Evolutionary conservation across 2,113 vertebrate genomes (phyloP), one percentile per base, ranked within the genome.

Genomic region (Perca fluviatilis): DNA sequence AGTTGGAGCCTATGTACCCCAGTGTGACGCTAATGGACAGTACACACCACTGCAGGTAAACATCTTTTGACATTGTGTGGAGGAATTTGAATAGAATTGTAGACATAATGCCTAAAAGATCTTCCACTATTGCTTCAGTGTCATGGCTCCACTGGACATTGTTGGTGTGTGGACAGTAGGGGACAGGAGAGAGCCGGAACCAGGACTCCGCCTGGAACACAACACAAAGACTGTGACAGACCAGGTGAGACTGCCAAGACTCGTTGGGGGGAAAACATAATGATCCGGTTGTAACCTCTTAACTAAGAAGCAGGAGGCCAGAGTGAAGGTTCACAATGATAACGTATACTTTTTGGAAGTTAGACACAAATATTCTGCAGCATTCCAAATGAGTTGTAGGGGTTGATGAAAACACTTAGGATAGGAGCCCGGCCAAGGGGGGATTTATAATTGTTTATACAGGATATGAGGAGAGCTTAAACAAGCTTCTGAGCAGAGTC

Each of bases 121-220:
- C 10, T 15, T 27, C 6, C 7, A 3, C 19, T 30, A 2, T 36
- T 57, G n/a, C 23, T 54, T 30, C 36, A 97, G 93, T 97, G 97
- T 71, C 96, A 96, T 0, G 2, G 93, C 43, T 94, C 94, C 74
- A 95, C 94, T 0, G 96, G 96, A 63, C 65, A 96, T 61, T 97
- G 97, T 83, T 97, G 97, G 96, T 97, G 97, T 0, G 96, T 98
- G 87, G 94, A 96, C 2, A 60, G 19, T 0, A 54, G 75, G 0
- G 96, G 97, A 15, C 93, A 92, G 54, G 96, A 97, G 89, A 92
- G 95, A 51, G 78, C 92, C 0, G 96, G 96, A 12, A 97, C 96
- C 0, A 90, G 93, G 30, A 96, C 91, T 0, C 72, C 88, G 0
- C 94, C 96, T 0, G 95, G 96, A n/a, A 82, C 83, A 11, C 73